Conservation (phyloP, 2,888 invertebrate genomes). For the Melikaiella ostensackeni region DNA sequence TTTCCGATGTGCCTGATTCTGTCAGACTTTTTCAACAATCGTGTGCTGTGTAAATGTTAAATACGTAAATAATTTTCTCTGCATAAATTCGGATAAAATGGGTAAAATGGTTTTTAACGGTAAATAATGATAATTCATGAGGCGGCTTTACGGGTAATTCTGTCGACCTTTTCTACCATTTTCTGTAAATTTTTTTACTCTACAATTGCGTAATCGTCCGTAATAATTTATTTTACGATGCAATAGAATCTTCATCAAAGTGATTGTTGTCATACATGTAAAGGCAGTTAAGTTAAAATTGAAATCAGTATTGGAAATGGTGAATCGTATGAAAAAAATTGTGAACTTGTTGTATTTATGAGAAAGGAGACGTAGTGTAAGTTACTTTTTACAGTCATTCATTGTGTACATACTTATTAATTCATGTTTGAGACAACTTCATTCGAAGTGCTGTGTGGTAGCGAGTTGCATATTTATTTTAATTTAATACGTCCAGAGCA, state of each 20-base stretch:
- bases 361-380: neutral
- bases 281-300: constrained; percentile 21
- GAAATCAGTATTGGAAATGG: constrained; percentile 31
- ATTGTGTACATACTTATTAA: constrained; percentile 26
- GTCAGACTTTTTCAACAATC: constrained; percentile 31
- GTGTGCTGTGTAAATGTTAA: constrained; percentile 40
- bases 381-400: constrained; percentile 17
- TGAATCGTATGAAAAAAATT: constrained; percentile 26
- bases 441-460: neutral
- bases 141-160: constrained; percentile 49
- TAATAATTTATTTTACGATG: constrained; percentile 27
- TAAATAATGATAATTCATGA: constrained; percentile 34
- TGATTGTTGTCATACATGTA: neutral
- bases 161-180: constrained; percentile 43
- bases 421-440: constrained; percentile 6
- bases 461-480: constrained; percentile 5
- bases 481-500: constrained; percentile 6
- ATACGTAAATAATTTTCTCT: constrained; percentile 27
- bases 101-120: constrained; percentile 41
- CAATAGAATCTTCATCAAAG: neutral
- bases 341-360: constrained; percentile 20
- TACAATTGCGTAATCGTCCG: constrained; percentile 5
- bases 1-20: constrained; percentile 10
- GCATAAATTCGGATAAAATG: constrained; percentile 45
- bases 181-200: constrained; percentile 17